Conservation (phyloP, 2,113 vertebrate species). For the Leptobrachium leishanense region DNA sequence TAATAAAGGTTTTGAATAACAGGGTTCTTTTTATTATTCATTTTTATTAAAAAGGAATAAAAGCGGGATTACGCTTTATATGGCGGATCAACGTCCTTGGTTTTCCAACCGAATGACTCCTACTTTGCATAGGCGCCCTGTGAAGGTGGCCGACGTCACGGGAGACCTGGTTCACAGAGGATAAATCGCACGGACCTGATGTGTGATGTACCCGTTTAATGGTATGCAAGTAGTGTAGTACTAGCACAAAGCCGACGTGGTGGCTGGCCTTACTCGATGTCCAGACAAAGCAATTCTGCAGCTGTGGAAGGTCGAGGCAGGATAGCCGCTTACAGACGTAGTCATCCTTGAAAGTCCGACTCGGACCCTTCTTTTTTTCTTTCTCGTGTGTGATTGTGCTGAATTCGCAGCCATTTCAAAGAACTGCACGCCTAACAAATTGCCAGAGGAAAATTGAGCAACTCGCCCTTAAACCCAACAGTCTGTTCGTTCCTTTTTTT, state of each 20-base stretch:
- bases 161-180: too few relatives aligned
- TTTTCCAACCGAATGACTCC: too few relatives aligned
- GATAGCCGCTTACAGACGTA: neutral
- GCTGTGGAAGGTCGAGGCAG: neutral
- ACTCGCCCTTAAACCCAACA: neutral
- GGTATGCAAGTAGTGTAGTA: too few relatives aligned
- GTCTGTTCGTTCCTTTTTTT: too few relatives aligned
- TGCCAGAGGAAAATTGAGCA: conserved; percentile 4
- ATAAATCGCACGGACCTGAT: too few relatives aligned
- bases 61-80: too few relatives aligned
- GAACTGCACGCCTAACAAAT: neutral
- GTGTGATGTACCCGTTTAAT: too few relatives aligned
- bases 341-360: conserved; percentile 11
- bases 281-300: neutral
- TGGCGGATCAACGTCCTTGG: too few relatives aligned
- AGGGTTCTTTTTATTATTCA: neutral
- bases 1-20: neutral
- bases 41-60: too few relatives aligned
- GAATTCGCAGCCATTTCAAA: conserved; percentile 12
- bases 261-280: neutral
- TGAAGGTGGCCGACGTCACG: too few relatives aligned
- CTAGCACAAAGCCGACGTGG: too few relatives aligned
- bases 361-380: neutral
- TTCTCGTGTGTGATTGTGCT: neutral
- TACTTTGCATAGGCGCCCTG: too few relatives aligned